Conservation (phyloP, 1,140 invertebrate species). For the Gryllus bimaculatus region DNA sequence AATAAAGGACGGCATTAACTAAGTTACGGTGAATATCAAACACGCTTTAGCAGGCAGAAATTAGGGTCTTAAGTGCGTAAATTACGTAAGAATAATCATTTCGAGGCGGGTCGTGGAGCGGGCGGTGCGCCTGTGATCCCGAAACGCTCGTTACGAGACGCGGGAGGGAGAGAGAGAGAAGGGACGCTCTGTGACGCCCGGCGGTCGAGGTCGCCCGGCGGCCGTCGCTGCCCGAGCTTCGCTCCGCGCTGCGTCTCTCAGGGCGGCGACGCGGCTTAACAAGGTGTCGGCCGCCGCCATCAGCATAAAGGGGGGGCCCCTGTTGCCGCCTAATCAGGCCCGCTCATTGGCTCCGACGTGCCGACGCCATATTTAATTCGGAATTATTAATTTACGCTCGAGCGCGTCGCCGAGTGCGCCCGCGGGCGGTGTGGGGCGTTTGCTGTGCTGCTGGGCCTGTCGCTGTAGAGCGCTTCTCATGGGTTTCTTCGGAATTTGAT, state of each 20-base stretch:
- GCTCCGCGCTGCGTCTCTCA: no score
- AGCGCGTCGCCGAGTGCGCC: no score
- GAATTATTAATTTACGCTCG: background rate
- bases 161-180: no score
- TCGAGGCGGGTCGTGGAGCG: background rate
- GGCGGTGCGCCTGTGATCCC: background rate
- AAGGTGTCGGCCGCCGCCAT: background rate
- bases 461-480: no score
- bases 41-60: background rate
- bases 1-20: background rate
- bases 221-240: no score
- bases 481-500: no score
- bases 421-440: no score
- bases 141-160: no score
- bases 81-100: background rate
- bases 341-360: background rate
- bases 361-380: background rate
- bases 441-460: no score
- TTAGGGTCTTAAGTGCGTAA: background rate
- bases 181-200: no score
- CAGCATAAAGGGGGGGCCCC: background rate
- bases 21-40: background rate
- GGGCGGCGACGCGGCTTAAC: no score
- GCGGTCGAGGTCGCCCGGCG: no score
- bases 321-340: background rate